These are phyloP conservation scores for Limnodromus scolopaceus DNA, from an alignment of 2,797 vertebrate genomes.

Conservation along the genomic window DNA sequence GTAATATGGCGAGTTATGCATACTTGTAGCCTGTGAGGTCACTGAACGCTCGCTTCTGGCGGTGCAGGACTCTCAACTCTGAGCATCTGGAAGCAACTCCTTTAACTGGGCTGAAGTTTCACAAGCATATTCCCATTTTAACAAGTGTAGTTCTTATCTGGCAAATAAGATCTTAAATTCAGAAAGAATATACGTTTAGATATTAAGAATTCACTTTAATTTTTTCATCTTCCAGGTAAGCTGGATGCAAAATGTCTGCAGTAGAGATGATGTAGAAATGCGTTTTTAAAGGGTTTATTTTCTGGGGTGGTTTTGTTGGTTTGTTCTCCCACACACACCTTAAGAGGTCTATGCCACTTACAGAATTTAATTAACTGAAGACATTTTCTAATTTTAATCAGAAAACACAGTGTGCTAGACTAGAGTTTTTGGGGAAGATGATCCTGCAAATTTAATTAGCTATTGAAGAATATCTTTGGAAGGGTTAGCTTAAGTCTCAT, in stretches of 20 bases:
- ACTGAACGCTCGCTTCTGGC: background rate
- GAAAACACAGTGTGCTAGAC: background rate
- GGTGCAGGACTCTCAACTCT: background rate
- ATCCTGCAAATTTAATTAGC: background rate
- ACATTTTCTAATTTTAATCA: background rate
- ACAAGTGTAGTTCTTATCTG: background rate
- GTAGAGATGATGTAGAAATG: background rate
- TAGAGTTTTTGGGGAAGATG: background rate
- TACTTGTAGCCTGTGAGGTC: background rate
- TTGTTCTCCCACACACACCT: background rate
- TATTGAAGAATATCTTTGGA: background rate
- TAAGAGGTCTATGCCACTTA: background rate
- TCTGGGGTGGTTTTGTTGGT: background rate
- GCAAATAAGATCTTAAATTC: background rate
- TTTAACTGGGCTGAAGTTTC: background rate
- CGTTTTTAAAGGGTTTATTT: background rate
- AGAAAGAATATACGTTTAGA: background rate
- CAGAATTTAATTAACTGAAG: background rate
- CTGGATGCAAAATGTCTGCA: background rate
- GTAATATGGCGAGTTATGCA: accelerated
- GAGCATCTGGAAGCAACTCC: background rate
- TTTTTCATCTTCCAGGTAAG: background rate
- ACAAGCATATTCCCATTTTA: background rate
- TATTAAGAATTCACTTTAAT: background rate
- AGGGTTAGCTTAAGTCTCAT: background rate